Base-by-base conservation (phyloP, 2,888 invertebrate species). In the Hofmannophila pseudospretella region DNA sequence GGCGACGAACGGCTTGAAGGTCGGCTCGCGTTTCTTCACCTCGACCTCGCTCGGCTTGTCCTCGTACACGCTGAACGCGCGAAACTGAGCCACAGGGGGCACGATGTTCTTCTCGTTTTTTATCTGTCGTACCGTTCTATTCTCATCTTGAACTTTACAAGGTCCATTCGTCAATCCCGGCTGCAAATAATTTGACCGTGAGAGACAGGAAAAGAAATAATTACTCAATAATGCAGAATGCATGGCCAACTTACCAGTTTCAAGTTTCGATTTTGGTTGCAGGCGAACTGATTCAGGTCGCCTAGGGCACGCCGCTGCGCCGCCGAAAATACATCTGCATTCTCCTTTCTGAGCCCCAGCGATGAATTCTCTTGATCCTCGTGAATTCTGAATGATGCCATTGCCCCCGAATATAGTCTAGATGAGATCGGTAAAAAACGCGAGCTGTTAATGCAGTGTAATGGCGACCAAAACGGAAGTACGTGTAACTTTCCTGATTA, bases 1-100 rank as follows among this genome's bases (percentile, higher is more conserved):
- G 25, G 77, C 57, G 22, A 72, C 68, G 48, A 81, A 85, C n/a
- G 82, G 79, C 46, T 85, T 86, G 45, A 72, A 79, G 8, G 73
- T 72, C 25, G 80, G 71, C 53, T 81, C 80, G 41, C 74, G 66
- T 63, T 84, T 81, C 54, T 80, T 84, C 36, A 75, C 70, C 41
- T 85, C 84, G 20, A 4, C 63, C 49, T 88, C 89, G 28, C 78
- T 73, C 13, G 78, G 71, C 34, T 81, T 80, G 51, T 93, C 93
- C 62, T 94, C 93, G 57, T 92, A 94, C 1, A 94, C 92, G 54
- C 92, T 92, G 67, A 93, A 93, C 27, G 92, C 90, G 77, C 94
- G 92, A 75, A 92, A 91, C 62, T 93, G 92, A 41, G 91, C 92
- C 57, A 92, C 92, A 35, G 92, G 92, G 45, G 77, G 87, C 40